Conservation (phyloP, 2,888 invertebrate species). For the Boloria selene region DNA sequence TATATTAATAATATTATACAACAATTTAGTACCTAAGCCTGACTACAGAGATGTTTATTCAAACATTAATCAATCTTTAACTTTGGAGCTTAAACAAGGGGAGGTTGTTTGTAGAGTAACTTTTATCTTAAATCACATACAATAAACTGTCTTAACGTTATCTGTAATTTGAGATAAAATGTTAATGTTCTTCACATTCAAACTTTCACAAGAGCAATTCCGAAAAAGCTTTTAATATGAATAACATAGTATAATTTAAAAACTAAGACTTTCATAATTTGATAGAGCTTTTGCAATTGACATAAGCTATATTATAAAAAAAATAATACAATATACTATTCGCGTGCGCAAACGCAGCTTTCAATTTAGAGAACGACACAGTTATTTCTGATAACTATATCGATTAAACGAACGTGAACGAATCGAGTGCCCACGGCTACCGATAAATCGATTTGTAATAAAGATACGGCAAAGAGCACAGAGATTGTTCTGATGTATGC, state of each 20-base stretch:
- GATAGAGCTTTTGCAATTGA: not conserved
- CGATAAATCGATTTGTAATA: conserved; percentile 62
- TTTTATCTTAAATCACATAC: conserved; percentile 14
- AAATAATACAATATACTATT: not conserved
- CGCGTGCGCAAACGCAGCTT: conserved; percentile 21
- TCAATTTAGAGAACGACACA: conserved; percentile 29
- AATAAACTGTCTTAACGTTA: conserved; percentile 3
- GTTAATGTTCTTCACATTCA: not conserved
- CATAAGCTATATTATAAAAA: not conserved
- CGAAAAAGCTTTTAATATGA: not conserved
- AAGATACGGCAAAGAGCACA: conserved; percentile 43
- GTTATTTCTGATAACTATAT: conserved; percentile 45
- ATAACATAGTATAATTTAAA: not conserved
- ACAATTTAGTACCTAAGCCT: too few species aligned
- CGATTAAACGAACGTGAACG: conserved; percentile 47
- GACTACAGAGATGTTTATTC: not conserved
- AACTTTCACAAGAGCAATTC: not conserved
- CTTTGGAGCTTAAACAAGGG: conserved; percentile 2
- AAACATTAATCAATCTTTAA: conserved; percentile 17
- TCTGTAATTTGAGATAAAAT: conserved; percentile 11
- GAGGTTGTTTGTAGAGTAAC: conserved; percentile 10
- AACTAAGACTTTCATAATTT: not conserved
- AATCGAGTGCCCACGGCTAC: conserved; percentile 51
- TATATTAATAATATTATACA: too few species aligned
- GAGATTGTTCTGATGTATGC: conserved; percentile 36